Evolutionary conservation across 2,888 invertebrate genomes (phyloP).

Genomic region (Fragum sueziense): DNA sequence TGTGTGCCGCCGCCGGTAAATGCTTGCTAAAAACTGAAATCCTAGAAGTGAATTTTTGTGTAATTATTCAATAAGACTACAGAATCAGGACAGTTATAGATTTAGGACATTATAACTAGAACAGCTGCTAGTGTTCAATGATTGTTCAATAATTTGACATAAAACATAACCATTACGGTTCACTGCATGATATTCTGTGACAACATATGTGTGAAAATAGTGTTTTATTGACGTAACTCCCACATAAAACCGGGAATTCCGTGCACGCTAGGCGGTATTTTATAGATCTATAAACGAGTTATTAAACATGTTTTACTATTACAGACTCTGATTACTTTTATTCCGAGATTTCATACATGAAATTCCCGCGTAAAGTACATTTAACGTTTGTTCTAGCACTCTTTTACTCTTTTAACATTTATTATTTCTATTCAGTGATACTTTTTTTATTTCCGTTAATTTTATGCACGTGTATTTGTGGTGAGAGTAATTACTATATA

Average conservation of each 20-base stretch:
- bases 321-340: too few species aligned
- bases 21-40: background rate
- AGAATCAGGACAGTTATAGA: background rate
- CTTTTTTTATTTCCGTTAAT: too few species aligned
- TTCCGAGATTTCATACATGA: too few species aligned
- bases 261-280: background rate
- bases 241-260: background rate
- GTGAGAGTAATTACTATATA: too few species aligned
- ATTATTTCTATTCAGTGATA: too few species aligned
- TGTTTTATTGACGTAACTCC: background rate
- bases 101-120: background rate
- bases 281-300: background rate
- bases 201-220: conserved; percentile 16
- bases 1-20: background rate
- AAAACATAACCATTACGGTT: background rate
- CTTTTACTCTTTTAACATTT: too few species aligned
- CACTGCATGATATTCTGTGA: conserved; percentile 1
- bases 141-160: background rate
- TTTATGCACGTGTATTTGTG: too few species aligned
- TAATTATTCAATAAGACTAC: background rate
- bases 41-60: background rate
- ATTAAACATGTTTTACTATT: background rate
- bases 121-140: conserved; percentile 1
- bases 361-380: background rate
- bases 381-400: too few species aligned